Conservation (phyloP, 64 coral and sea anemone species). For the Stichodactyla mertensii region DNA sequence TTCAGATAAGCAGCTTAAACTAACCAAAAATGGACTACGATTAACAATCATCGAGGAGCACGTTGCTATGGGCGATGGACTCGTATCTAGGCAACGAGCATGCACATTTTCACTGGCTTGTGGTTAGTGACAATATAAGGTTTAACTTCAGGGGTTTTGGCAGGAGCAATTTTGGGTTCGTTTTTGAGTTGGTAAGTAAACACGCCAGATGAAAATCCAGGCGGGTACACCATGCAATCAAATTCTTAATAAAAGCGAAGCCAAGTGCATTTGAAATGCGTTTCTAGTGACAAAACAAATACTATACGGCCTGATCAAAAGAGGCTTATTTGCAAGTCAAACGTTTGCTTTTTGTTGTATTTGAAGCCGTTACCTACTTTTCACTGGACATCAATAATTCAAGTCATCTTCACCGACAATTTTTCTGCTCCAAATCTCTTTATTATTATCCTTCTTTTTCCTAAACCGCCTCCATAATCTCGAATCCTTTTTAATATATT, state of each 20-base stretch:
- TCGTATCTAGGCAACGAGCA: background rate
- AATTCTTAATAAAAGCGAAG: background rate
- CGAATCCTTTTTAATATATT: background rate
- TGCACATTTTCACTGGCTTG: background rate
- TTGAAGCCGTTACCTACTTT: background rate
- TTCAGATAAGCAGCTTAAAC: slow-evolving; percentile 2
- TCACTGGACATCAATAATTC: background rate
- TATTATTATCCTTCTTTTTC: background rate
- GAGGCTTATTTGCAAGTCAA: slow-evolving; percentile 8
- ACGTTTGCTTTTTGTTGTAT: background rate
- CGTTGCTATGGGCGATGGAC: background rate
- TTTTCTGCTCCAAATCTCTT: background rate
- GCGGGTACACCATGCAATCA: background rate
- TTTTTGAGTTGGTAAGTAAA: background rate
- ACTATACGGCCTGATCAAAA: background rate
- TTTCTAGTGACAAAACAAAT: slow-evolving; percentile 7
- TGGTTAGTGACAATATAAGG: background rate
- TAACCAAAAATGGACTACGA: background rate
- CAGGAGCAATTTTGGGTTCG: background rate
- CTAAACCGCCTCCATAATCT: background rate
- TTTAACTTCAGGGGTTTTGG: background rate
- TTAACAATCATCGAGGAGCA: background rate
- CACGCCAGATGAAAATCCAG: background rate
- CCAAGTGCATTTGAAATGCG: background rate
- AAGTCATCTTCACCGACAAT: background rate